Evolutionary conservation across 2,113 vertebrate species (phyloP).

Genomic region (Nesogale talazaci): DNA sequence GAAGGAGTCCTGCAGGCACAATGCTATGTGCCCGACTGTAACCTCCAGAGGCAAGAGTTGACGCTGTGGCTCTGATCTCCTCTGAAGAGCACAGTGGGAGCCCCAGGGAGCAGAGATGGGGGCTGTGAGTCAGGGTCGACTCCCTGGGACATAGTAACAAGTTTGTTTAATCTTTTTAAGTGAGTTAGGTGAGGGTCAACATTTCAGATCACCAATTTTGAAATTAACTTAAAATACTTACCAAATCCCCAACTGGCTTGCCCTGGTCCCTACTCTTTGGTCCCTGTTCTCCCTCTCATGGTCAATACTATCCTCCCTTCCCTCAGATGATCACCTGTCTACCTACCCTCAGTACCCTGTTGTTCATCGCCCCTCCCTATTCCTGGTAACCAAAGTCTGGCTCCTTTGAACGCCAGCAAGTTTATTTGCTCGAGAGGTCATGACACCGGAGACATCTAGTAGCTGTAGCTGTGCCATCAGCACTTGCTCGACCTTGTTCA

Average conservation of each 20-base stretch:
- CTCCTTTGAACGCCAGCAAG: not conserved
- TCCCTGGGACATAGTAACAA: not conserved
- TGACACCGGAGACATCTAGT: not conserved
- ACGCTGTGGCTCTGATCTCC: not conserved
- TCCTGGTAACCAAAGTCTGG: too few species aligned
- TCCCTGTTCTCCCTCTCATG: too few species aligned
- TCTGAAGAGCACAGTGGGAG: not conserved
- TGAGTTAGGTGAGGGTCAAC: too few species aligned
- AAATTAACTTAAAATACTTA: too few species aligned
- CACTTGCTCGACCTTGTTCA: not conserved
- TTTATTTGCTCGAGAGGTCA: conserved; percentile 14
- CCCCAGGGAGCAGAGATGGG: not conserved
- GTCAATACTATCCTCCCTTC: too few species aligned
- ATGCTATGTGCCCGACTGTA: not conserved
- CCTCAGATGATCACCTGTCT: too few species aligned
- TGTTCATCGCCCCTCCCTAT: too few species aligned
- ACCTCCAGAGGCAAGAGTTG: not conserved
- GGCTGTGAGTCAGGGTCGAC: not conserved
- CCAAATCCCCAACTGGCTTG: too few species aligned
- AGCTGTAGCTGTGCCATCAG: not conserved
- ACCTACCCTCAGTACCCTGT: too few species aligned
- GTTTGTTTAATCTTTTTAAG: too few species aligned
- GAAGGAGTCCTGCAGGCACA: not conserved
- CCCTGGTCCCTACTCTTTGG: too few species aligned
- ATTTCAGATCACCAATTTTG: too few species aligned